Evolutionary conservation across 2,888 invertebrate species (phyloP).

Genomic region (Linnaemya vulpina): DNA sequence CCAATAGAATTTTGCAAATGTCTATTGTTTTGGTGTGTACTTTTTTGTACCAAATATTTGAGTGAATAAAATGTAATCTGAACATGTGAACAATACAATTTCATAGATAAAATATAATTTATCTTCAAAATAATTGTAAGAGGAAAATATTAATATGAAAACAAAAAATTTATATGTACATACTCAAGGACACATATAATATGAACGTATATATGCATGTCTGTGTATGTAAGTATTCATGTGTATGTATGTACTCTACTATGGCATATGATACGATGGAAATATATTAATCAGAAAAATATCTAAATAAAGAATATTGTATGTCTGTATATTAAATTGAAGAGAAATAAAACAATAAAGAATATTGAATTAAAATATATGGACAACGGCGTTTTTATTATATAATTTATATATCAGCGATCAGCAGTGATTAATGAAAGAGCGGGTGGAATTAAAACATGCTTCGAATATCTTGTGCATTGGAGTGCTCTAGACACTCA

Average conservation of each 20-base stretch:
- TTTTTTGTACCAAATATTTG: conserved; percentile 40
- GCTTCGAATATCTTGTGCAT: no score
- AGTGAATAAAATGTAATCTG: conserved; percentile 53
- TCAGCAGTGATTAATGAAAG: no score
- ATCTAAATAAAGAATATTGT: conserved; percentile 29
- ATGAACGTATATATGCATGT: conserved; percentile 40
- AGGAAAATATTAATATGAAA: neutral
- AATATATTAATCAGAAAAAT: conserved; percentile 39
- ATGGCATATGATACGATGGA: conserved; percentile 51
- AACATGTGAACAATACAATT: conserved; percentile 46
- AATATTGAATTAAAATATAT: neutral
- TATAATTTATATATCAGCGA: neutral
- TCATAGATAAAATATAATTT: conserved; percentile 39
- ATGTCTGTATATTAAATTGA: conserved; percentile 57
- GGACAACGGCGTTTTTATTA: neutral
- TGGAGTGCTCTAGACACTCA: no score
- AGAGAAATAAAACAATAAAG: conserved; percentile 30
- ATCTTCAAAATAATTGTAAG: conserved; percentile 20
- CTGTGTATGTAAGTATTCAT: conserved; percentile 42
- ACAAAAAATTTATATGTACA: neutral
- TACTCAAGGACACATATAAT: neutral
- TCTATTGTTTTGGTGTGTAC: neutral
- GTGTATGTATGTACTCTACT: conserved; percentile 48
- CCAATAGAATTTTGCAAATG: conserved; percentile 14
- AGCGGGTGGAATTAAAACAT: no score